Evolutionary conservation across 2,888 invertebrate genomes (phyloP).

Genomic region (Tiphia femorata): DNA sequence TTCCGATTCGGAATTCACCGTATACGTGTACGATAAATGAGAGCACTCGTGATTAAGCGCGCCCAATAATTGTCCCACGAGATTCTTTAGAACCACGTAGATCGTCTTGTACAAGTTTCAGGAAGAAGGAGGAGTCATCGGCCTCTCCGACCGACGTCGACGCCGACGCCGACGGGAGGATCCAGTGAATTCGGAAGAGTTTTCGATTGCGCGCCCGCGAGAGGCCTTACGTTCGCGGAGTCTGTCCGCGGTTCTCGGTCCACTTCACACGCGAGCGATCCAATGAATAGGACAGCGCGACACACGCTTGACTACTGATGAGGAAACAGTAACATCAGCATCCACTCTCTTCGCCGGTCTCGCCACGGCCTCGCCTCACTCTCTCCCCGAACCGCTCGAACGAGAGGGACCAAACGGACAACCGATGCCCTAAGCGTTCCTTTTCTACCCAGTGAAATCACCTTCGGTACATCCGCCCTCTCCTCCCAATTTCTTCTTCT

Average conservation of each 20-base stretch:
- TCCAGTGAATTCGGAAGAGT: too few species aligned
- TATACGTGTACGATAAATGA: too few species aligned
- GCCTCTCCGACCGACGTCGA: too few species aligned
- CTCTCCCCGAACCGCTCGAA: conserved; percentile 34
- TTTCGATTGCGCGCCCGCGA: too few species aligned
- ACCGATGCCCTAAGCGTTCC: conserved; percentile 9
- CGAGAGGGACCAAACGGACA: not conserved
- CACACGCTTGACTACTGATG: conserved; percentile 64
- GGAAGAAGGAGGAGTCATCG: too few species aligned
- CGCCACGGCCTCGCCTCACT: conserved; percentile 32
- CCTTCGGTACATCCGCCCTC: conserved; percentile 5
- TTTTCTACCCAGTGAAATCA: conserved; percentile 26
- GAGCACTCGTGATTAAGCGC: too few species aligned
- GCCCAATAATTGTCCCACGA: too few species aligned
- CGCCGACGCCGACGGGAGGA: too few species aligned
- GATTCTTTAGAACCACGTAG: too few species aligned
- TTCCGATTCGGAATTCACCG: too few species aligned
- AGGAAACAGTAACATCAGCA: conserved; percentile 61
- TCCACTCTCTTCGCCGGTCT: conserved; percentile 45
- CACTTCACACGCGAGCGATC: conserved; percentile 15
- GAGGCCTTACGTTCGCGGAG: too few species aligned
- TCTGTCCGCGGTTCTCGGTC: not conserved
- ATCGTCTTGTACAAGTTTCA: too few species aligned
- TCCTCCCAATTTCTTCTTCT: conserved; percentile 1
- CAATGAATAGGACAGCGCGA: conserved; percentile 50